Percentiles rank a stretch among this genome's conserved stretches.
Evolutionary conservation across 2,888 invertebrate genomes (phyloP).

Genomic region (Chelonus formosanus): DNA sequence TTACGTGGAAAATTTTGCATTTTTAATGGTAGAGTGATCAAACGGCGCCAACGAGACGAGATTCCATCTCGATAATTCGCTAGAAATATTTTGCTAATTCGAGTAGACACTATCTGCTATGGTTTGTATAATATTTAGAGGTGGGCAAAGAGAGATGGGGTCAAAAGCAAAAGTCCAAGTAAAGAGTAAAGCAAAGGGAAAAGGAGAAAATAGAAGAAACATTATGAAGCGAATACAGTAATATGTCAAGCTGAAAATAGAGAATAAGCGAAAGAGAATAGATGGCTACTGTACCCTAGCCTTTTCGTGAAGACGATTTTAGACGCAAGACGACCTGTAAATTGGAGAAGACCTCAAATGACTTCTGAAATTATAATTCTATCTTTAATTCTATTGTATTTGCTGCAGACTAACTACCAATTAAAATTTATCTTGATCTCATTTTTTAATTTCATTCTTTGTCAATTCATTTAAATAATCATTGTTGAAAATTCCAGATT

Average conservation of each 20-base stretch:
- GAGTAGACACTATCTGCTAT: neutral
- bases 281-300: conserved; percentile 25
- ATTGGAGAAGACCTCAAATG: conserved; percentile 24
- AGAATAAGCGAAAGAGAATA: conserved; percentile 45
- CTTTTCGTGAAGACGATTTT: conserved; percentile 26
- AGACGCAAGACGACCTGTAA: conserved; percentile 28
- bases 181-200: too few relatives aligned
- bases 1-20: neutral
- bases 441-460: too few relatives aligned
- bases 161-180: too few relatives aligned
- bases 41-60: conserved; percentile 19
- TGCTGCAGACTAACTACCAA: too few relatives aligned
- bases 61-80: conserved; percentile 32
- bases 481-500: too few relatives aligned
- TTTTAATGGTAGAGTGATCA: conserved; percentile 22
- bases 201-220: conserved; percentile 8
- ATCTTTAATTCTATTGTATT: too few relatives aligned
- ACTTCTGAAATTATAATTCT: neutral
- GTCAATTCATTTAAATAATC: too few relatives aligned
- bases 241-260: conserved; percentile 44
- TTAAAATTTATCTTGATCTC: too few relatives aligned
- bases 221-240: conserved; percentile 48
- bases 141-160: conserved; percentile 3
- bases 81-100: conserved; percentile 14
- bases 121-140: conserved; percentile 12